These are phyloP conservation scores for Oophaga sylvatica DNA, from an alignment of 2,797 vertebrate species.

Conservation along the genomic window DNA sequence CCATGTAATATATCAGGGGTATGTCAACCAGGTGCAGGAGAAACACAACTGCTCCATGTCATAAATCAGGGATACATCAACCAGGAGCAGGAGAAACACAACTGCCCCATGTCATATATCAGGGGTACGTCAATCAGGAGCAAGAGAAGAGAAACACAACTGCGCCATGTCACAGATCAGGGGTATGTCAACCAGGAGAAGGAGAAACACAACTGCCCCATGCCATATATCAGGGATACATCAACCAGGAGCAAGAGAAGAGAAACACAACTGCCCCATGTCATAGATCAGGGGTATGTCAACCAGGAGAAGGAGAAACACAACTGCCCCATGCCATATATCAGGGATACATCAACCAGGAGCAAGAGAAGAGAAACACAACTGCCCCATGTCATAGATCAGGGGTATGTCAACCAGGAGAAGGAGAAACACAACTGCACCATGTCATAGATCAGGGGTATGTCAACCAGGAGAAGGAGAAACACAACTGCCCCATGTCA, in stretches of 20 bases:
- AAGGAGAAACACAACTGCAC: background rate
- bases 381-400: background rate
- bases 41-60: background rate
- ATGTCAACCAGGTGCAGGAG: background rate
- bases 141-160: background rate
- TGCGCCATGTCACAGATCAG: background rate
- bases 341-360: too few relatives aligned
- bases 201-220: background rate
- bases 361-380: background rate
- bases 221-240: background rate
- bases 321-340: background rate
- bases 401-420: too few relatives aligned
- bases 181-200: too few relatives aligned
- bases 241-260: too few relatives aligned
- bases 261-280: background rate
- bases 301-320: background rate
- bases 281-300: background rate
- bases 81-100: background rate
- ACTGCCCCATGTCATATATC: background rate
- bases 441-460: background rate
- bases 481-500: too few relatives aligned
- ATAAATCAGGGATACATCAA: background rate
- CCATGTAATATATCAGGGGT: too few relatives aligned
- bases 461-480: too few relatives aligned
- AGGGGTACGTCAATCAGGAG: too few relatives aligned